A percentile compares a stretch with the other conserved stretches of the same genome.
Conservation (phyloP, 2,113 vertebrate genomes). For the Rhizomys pruinosus region DNA sequence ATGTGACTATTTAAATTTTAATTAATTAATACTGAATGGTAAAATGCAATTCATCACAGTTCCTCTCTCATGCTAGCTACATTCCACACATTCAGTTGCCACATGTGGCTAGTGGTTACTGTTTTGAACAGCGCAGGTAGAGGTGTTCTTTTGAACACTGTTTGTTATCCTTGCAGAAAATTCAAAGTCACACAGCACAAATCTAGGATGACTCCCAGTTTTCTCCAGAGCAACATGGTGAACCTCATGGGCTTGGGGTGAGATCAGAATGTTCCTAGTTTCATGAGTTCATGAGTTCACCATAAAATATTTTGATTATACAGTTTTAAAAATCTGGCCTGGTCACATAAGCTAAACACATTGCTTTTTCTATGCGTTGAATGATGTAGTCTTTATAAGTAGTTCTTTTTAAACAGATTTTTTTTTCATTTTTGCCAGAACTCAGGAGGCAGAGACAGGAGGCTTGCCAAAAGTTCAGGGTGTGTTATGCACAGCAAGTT, state of each 20-base stretch:
- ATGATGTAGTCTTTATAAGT: constrained; percentile 36
- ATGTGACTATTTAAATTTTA: constrained; percentile 48
- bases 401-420: constrained; percentile 28
- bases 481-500: not conserved
- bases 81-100: not conserved
- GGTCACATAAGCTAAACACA: not conserved
- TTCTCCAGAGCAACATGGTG: not conserved
- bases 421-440: constrained; percentile 23
- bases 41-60: not conserved
- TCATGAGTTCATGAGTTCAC: constrained; percentile 25
- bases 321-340: constrained; percentile 6
- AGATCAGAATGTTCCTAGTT: constrained; percentile 1
- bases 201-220: constrained; percentile 23
- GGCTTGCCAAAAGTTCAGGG: not conserved
- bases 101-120: not conserved
- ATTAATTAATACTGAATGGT: not conserved
- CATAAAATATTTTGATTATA: not conserved
- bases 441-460: not conserved
- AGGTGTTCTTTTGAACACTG: no score
- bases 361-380: constrained; percentile 22
- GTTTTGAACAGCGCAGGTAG: not conserved
- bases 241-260: not conserved
- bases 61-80: not conserved
- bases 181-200: not conserved
- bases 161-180: not conserved